Conservation (phyloP, 2,113 vertebrate genomes). For the rat (Rattus norvegicus) region GRCr8 NC_086025.1:26181001-26181500, state of each 20-base stretch:
- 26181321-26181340: neutral
- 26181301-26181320: neutral
- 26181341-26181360: neutral
- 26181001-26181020: neutral
- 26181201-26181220: neutral
- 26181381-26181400: neutral
- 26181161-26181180: neutral
- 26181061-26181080: neutral
- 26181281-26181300: neutral
- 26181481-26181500: neutral
- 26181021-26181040: neutral
- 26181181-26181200: neutral
- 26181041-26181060: neutral
- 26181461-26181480: neutral
- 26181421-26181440: neutral
- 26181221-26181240: neutral
- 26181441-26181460: neutral
- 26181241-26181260: neutral
- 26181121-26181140: neutral
- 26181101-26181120: neutral
- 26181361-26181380: neutral
- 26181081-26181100: neutral
- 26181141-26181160: neutral
- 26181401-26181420: neutral
- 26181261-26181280: neutral